These are phyloP conservation scores for Rhagoletis zephyria DNA, from an alignment of 1,140 invertebrate genomes.

Conservation along the genomic window DNA sequence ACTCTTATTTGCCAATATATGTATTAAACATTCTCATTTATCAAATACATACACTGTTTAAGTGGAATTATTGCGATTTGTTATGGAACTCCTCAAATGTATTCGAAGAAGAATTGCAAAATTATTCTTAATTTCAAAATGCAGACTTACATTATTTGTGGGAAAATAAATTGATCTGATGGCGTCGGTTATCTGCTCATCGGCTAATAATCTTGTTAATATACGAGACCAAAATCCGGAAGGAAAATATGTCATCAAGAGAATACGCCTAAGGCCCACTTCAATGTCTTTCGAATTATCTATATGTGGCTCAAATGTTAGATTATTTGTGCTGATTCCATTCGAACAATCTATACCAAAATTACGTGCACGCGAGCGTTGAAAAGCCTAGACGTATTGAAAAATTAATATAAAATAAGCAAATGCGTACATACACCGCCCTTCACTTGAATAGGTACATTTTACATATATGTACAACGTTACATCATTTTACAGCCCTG, in stretches of 20 bases:
- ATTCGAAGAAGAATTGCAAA: no score
- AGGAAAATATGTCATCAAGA: constrained; percentile 96
- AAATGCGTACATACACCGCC: no score
- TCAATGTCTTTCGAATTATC: constrained; percentile 53
- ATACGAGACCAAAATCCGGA: constrained; percentile 97
- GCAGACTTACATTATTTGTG: constrained; percentile 66
- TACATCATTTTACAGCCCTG: no score
- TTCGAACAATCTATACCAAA: constrained; percentile 65
- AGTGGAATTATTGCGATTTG: no score
- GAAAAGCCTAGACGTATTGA: constrained; percentile 76
- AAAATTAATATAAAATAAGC: no score
- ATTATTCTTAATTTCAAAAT: no score
- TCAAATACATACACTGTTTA: no score
- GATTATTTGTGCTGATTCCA: constrained; percentile 66
- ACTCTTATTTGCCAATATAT: no score
- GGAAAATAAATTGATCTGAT: constrained; percentile 74
- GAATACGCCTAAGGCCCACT: constrained; percentile 75
- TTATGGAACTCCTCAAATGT: no score
- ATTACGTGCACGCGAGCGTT: constrained; percentile 78
- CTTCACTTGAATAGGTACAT: no score
- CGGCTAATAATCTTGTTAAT: constrained; percentile 91
- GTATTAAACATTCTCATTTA: no score
- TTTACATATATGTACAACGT: no score
- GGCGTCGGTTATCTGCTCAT: constrained; percentile 89
- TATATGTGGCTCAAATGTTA: constrained; percentile 61